phyloP scores from a whole-genome alignment of 2,888 invertebrate genomes.

The Scaptomyza flava region DNA sequence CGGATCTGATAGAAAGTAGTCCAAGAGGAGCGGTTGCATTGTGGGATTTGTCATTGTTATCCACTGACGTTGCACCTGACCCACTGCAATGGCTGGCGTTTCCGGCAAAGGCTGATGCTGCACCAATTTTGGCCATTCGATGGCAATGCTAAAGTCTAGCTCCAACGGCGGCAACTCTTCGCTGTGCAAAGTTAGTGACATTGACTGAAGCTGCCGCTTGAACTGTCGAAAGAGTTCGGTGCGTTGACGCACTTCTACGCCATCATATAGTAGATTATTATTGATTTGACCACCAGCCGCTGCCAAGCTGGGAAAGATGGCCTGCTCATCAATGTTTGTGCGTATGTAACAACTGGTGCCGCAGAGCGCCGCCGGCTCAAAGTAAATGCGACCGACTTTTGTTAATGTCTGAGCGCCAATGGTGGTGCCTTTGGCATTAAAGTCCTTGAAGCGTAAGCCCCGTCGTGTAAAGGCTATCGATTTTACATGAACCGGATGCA shows the following conservation, averaged over 20 bases:
- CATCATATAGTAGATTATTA: slow-evolving; percentile 80
- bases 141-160: slow-evolving; percentile 82
- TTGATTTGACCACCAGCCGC: slow-evolving; percentile 35
- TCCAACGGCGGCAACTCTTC: slow-evolving; percentile 81
- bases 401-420: slow-evolving; percentile 85
- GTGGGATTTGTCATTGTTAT: slow-evolving; percentile 83
- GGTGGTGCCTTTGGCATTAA: slow-evolving; percentile 82
- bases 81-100: slow-evolving; percentile 82
- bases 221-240: slow-evolving; percentile 82
- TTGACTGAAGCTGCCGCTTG: slow-evolving; percentile 79
- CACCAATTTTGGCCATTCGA: slow-evolving; percentile 84
- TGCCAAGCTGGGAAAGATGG: slow-evolving; percentile 47
- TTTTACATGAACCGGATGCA: slow-evolving; percentile 90
- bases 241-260: slow-evolving; percentile 80
- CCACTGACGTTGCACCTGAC: slow-evolving; percentile 78
- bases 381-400: slow-evolving; percentile 87
- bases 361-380: slow-evolving; percentile 91
- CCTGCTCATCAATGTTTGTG: slow-evolving; percentile 35
- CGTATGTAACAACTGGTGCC: slow-evolving; percentile 82
- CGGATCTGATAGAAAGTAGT: slow-evolving; percentile 82
- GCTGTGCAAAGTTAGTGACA: slow-evolving; percentile 82
- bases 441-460: slow-evolving; percentile 86
- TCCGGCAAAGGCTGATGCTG: slow-evolving; percentile 71
- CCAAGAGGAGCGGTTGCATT: slow-evolving; percentile 76
- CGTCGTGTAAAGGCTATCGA: slow-evolving; percentile 86